Evolutionary conservation across 2,888 invertebrate genomes (phyloP).

Genomic region (Nysson spinosus): DNA sequence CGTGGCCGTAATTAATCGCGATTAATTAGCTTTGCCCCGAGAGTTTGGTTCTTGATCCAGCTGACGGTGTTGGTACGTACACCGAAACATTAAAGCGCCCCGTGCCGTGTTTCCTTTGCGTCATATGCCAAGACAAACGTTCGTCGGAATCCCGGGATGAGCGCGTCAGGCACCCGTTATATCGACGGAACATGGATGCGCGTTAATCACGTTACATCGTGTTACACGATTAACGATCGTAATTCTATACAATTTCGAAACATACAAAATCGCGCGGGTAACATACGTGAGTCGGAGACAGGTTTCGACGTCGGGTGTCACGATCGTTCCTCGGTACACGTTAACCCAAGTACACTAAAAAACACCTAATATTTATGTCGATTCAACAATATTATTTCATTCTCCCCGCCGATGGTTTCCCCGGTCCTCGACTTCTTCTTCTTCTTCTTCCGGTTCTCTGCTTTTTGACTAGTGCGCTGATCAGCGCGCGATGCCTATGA

Average conservation of each 20-base stretch:
- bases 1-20: conserved; percentile 24
- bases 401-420: conserved; percentile 28
- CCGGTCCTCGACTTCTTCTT: conserved; percentile 27
- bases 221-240: conserved; percentile 9
- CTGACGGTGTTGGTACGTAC: conserved; percentile 3
- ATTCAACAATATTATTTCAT: conserved; percentile 49
- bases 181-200: neutral
- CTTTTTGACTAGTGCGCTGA: conserved; percentile 58
- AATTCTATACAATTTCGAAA: neutral
- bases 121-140: neutral
- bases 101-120: conserved; percentile 2
- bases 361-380: conserved; percentile 41
- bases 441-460: conserved; percentile 14
- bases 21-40: conserved; percentile 21
- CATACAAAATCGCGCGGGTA: too few species aligned
- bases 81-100: conserved; percentile 7
- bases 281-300: too few species aligned
- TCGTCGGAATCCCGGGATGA: conserved; percentile 14
- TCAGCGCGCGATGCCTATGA: conserved; percentile 52
- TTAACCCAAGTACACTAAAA: conserved; percentile 34
- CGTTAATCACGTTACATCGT: conserved; percentile 2
- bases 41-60: neutral
- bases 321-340: conserved; percentile 5
- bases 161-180: conserved; percentile 1
- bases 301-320: neutral